These are phyloP conservation scores for Apaloderma vittatum DNA, from an alignment of 2,113 vertebrate genomes.

Conservation along the genomic window DNA sequence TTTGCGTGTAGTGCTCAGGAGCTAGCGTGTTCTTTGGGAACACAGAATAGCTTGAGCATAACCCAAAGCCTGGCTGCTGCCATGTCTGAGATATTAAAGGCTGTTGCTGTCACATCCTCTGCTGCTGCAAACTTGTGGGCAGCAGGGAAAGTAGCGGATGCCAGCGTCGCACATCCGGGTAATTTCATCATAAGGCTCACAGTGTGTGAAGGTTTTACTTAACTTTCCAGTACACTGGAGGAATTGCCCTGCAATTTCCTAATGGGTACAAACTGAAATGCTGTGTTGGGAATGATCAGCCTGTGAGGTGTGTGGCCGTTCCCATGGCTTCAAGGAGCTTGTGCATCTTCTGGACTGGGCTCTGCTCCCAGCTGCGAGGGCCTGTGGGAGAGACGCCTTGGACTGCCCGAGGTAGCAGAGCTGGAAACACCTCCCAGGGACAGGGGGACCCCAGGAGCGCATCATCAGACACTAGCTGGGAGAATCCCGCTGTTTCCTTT, in stretches of 20 bases:
- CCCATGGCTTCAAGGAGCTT: background rate
- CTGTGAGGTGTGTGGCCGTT: background rate
- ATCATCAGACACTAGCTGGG: background rate
- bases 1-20: background rate
- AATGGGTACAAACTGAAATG: background rate
- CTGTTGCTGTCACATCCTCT: constrained; percentile 2
- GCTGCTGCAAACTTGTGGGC: constrained; percentile 21
- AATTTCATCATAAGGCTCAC: background rate
- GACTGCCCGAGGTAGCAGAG: background rate
- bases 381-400: background rate
- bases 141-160: background rate
- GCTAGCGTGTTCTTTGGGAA: background rate
- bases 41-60: background rate
- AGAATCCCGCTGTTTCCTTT: background rate
- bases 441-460: rapidly evolving
- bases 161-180: background rate
- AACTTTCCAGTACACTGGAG: background rate
- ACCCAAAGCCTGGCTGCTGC: background rate
- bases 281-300: background rate
- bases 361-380: background rate
- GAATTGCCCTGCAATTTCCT: background rate
- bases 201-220: background rate
- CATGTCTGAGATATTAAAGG: background rate
- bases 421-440: background rate
- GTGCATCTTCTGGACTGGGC: background rate